Percentiles rank a stretch among this genome's conserved stretches.
Evolutionary conservation across 2,797 vertebrate species (phyloP).

Genomic region (Esox lucius): DNA sequence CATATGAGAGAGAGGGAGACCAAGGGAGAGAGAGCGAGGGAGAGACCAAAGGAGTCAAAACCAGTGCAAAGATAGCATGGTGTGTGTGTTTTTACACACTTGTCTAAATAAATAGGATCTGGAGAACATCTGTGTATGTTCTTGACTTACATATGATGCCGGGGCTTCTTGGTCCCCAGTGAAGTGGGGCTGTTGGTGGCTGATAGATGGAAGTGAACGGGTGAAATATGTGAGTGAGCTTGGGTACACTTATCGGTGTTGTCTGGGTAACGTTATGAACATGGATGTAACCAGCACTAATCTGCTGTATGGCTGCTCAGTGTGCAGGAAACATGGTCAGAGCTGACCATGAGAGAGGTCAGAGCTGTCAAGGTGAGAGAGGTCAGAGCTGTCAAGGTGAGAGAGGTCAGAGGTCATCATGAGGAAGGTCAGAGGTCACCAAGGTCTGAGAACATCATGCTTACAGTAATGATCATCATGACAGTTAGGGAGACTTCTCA

Average conservation of each 20-base stretch:
- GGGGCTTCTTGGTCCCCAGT: background rate
- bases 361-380: no score
- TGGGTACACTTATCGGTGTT: background rate
- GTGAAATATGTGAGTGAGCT: background rate
- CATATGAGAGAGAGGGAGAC: constrained; percentile 27
- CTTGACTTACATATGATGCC: background rate
- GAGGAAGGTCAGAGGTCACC: no score
- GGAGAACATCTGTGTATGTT: background rate
- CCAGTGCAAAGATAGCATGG: background rate
- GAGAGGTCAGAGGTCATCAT: no score
- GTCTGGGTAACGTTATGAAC: background rate
- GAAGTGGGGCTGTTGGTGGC: background rate
- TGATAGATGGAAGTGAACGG: background rate
- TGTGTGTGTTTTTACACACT: background rate
- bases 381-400: no score
- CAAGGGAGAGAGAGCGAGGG: background rate
- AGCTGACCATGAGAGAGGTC: no score
- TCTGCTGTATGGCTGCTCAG: background rate
- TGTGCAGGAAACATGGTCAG: background rate
- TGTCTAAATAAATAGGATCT: background rate
- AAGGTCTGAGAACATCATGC: no score
- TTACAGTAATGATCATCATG: no score
- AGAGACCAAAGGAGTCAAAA: background rate
- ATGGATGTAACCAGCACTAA: background rate
- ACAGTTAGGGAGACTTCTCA: no score